phyloP scores from a whole-genome alignment of 2,888 invertebrate species.

The Zele albiditarsus region DNA sequence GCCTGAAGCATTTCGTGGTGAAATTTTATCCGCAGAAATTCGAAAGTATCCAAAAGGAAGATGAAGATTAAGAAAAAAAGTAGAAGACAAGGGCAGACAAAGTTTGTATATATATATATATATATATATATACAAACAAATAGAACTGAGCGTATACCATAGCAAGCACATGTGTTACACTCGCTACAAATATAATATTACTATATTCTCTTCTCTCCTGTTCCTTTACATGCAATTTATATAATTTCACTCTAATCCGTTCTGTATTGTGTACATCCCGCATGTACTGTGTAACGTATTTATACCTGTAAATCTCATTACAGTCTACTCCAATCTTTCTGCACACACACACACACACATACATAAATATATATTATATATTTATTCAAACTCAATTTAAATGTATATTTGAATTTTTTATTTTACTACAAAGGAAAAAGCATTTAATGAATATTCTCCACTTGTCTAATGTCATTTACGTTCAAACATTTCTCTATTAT shows the following conservation, averaged over 20 bases:
- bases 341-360: neutral
- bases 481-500: neutral
- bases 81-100: neutral
- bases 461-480: slow-evolving; percentile 4
- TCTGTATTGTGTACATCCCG: slow-evolving; percentile 2
- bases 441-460: neutral
- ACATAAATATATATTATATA: too few species aligned
- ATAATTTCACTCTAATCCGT: slow-evolving; percentile 27
- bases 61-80: neutral
- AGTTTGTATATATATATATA: too few species aligned
- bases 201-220: neutral
- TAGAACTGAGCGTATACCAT: neutral
- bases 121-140: neutral
- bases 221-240: slow-evolving; percentile 1
- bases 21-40: slow-evolving; percentile 37
- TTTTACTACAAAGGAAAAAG: slow-evolving; percentile 6
- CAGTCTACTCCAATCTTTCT: neutral
- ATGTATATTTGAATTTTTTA: slow-evolving; percentile 4
- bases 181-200: slow-evolving; percentile 21
- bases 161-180: neutral
- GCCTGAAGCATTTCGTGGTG: slow-evolving; percentile 20
- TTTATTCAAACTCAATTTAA: slow-evolving; percentile 13
- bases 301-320: slow-evolving; percentile 15
- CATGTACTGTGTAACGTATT: neutral
- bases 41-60: slow-evolving; percentile 25